Base-by-base conservation (phyloP, 2,888 invertebrate genomes). In the Noctua janthe region DNA sequence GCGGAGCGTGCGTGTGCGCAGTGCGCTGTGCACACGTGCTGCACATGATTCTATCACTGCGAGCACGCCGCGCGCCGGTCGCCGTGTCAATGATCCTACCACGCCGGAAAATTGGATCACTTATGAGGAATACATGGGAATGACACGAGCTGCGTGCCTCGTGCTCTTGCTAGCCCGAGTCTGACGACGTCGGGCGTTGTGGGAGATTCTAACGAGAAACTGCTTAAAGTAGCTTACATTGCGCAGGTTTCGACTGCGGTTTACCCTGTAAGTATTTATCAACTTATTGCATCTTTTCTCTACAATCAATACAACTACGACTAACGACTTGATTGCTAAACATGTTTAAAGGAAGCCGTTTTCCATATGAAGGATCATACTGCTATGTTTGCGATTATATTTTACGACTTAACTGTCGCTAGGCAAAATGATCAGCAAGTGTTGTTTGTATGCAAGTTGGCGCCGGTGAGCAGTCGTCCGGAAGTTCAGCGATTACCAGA, bases 1-100 rank as follows among this genome's bases (percentile, higher is more conserved):
- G 69, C 83, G 64, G 67, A 80, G 74, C 76, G 80, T 80, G 78
- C 84, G 83, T 73, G 81, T 67, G 82, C 49, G 74, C 67, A 56
- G 82, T 81, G 78, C 84, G 83, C 56, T 56, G 74, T 69, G 67
- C 77, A 73, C 86, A 83, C 76, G 89, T 87, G 86, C 84, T 87
- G 72, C 76, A 77, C 78, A 62, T 72, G 29, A 76, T 47, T 67
- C 49, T 49, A 69, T 47, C 86, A 79, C 47, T 69, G 74, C 71
- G 66, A 49, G 81, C 76, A 59, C 35, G 23, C 62, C 47, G 83
- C 73, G 49, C 64, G 29, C 62, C 49, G 71, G 35, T n/a, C 49
- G 70, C 69, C 81, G 88, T 82, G 86, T 89, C 89, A 85, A 85
- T 83, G 88, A 78, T 89, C 86, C 80, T 72, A 66, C 70, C 71